These are phyloP conservation scores for Peromyscus polionotus DNA, from an alignment of 2,113 vertebrate genomes.

Conservation along the genomic window DNA sequence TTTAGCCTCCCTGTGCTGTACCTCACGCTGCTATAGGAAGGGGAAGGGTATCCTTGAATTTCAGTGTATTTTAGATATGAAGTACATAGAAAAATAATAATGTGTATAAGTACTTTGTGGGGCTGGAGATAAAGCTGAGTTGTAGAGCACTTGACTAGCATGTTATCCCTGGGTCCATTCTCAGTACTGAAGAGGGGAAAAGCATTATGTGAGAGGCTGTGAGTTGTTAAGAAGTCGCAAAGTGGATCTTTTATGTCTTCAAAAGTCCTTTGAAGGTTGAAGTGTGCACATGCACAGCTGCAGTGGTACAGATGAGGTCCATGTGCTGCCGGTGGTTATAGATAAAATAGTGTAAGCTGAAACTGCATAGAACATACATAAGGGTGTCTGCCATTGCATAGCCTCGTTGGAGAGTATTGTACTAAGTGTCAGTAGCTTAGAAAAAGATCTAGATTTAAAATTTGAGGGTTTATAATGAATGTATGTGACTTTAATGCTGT, in stretches of 20 bases:
- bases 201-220: background rate
- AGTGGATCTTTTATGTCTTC: background rate
- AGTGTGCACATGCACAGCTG: background rate
- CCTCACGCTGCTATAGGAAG: background rate
- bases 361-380: background rate
- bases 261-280: background rate
- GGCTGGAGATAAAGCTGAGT: background rate
- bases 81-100: background rate
- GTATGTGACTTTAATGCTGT: background rate
- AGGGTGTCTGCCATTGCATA: background rate
- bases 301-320: background rate
- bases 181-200: background rate
- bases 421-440: background rate
- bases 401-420: background rate
- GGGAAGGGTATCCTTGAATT: conserved; percentile 7
- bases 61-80: background rate
- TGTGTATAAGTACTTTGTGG: background rate
- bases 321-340: background rate
- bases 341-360: background rate
- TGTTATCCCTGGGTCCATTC: background rate
- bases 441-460: background rate
- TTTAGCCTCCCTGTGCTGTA: conserved; percentile 1
- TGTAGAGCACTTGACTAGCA: background rate
- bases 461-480: background rate
- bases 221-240: background rate